Evolutionary conservation across 2,113 vertebrate genomes (phyloP).

Genomic region (Bubo blakistoni): DNA sequence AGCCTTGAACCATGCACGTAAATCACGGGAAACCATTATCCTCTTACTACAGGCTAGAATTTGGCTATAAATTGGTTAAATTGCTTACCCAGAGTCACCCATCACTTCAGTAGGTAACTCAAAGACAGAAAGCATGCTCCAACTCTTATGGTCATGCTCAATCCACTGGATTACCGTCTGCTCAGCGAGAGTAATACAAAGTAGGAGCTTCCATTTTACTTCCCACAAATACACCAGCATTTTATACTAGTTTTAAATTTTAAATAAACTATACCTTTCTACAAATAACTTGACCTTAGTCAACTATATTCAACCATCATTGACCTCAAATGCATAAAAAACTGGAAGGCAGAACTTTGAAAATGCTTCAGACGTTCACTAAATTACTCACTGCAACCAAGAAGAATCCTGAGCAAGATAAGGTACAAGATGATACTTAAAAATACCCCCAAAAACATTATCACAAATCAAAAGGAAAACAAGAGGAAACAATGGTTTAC

Average conservation of each 20-base stretch:
- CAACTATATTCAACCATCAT: not conserved
- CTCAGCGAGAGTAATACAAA: not conserved
- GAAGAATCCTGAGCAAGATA: not conserved
- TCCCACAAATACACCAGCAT: not conserved
- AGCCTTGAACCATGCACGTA: not conserved
- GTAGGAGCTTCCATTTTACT: not conserved
- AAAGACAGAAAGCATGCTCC: not conserved
- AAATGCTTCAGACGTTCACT: not conserved
- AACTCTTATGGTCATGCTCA: accelerated
- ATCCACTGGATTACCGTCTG: not conserved
- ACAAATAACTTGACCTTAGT: not conserved
- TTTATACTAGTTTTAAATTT: not conserved
- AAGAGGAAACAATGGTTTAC: not conserved
- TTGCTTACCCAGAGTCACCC: not conserved
- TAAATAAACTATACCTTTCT: not conserved
- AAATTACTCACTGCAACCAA: not conserved
- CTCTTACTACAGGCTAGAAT: not conserved
- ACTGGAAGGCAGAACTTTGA: not conserved
- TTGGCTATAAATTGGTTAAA: not conserved
- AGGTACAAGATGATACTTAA: not conserved
- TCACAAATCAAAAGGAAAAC: not conserved
- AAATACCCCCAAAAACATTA: not conserved
- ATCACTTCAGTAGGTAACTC: not conserved
- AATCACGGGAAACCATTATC: not conserved
- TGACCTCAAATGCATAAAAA: not conserved